phyloP scores from a whole-genome alignment of 2,797 vertebrate genomes.

The Prunella strophiata region DNA sequence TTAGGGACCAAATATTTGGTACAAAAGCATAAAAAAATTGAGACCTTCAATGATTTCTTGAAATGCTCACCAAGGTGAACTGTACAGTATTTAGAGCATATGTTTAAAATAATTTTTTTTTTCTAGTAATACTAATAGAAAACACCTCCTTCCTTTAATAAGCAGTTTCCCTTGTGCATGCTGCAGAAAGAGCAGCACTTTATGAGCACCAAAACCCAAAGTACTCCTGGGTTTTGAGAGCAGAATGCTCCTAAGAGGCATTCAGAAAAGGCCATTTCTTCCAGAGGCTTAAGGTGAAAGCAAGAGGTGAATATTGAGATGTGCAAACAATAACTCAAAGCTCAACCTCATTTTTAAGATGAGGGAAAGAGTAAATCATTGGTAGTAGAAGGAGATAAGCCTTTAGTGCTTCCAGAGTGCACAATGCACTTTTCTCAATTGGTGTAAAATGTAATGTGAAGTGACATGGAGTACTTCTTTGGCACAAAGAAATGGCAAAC shows the following conservation, averaged over 20 bases:
- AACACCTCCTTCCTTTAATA: accelerated
- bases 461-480: background rate
- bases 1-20: background rate
- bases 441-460: background rate
- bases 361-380: background rate
- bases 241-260: background rate
- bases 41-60: background rate
- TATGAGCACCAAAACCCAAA: background rate
- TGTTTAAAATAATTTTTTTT: background rate
- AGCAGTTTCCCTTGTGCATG: accelerated
- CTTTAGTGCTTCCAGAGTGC: background rate
- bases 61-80: accelerated
- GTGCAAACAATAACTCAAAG: background rate
- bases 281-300: background rate
- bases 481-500: background rate
- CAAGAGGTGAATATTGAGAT: background rate
- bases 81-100: background rate
- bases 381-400: background rate
- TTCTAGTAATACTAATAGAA: background rate
- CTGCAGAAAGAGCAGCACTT: accelerated
- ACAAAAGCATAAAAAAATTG: background rate
- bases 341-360: background rate
- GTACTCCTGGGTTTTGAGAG: background rate
- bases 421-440: background rate
- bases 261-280: background rate